phyloP scores from a whole-genome alignment of 2,113 vertebrate genomes.

The Typhlomys cinereus region DNA sequence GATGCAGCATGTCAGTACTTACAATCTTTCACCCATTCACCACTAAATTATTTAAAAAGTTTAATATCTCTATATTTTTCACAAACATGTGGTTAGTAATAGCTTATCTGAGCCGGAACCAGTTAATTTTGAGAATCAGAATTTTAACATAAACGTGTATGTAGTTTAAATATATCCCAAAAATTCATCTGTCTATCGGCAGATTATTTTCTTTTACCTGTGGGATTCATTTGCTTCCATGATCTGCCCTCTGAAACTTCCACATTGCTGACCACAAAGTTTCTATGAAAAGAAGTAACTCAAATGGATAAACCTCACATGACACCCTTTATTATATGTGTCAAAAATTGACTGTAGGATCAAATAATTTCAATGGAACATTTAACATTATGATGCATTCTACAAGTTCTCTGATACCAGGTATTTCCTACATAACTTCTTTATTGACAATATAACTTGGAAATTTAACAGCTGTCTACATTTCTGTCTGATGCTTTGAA shows the following conservation, averaged over 20 bases:
- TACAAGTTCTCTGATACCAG: not conserved
- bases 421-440: not conserved
- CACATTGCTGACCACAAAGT: not conserved
- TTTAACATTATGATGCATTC: constrained; percentile 22
- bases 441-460: not conserved
- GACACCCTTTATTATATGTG: not conserved
- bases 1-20: not conserved
- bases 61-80: not conserved
- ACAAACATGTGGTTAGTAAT: not conserved
- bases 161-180: not conserved
- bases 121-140: constrained; percentile 18
- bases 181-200: not conserved
- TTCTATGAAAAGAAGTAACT: not conserved
- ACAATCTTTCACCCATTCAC: not conserved
- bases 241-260: not conserved
- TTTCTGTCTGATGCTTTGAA: not conserved
- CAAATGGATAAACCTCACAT: not conserved
- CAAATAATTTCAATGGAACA: constrained; percentile 34
- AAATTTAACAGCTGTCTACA: not conserved
- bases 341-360: not conserved
- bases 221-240: not conserved
- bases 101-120: not conserved
- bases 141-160: not conserved
- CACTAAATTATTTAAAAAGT: not conserved
- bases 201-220: not conserved